Evolutionary conservation across 2,888 invertebrate genomes (phyloP), one percentile per base, ranked within the genome.

Genomic region (Mimumesa dahlbomi): DNA sequence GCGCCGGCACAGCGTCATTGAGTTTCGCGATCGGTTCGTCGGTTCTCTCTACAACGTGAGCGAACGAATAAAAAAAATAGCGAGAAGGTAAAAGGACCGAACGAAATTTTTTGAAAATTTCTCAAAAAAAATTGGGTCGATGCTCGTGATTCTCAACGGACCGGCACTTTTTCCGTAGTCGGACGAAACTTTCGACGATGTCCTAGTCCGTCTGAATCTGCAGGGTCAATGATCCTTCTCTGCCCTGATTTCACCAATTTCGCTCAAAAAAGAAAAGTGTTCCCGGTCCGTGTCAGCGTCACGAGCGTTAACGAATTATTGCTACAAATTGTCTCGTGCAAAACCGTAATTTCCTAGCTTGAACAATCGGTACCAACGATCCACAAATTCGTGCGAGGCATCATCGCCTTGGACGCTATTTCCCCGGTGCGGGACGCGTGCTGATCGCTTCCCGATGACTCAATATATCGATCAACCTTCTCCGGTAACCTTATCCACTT

Each of bases 231-330:
- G 78, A 73, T 74, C 81, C 57, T 34, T 56, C 48, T 13, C 54
- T 76, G 73, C 63, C 69, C 62, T 62, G 78, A 80, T 79, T 79
- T 79, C 78, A 77, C 81, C 68, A 66, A 66, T 77, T 80, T 70
- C 77, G 74, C 68, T 43, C 7, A 58, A 79, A 75, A 76, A 56
- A n/a, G n/a, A n/a, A n/a, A n/a, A n/a, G n/a, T n/a, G 42, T 18
- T 4, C 1, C 36, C n/a, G 4, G 36, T 16, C 3, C 18, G 22
- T 18, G 2, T 19, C 6, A 16, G 19, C 18, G 14, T 7, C 18
- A 6, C 42, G 16, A 13, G 11, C 22, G 36, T 1, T 11, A 36
- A 2, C 13, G 36, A n/a, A 1, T 1, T 1, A 36, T 11, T 13
- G n/a, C n/a, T n/a, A n/a, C n/a, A n/a, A n/a, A n/a, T n/a, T n/a